These are phyloP conservation scores for Merluccius polli DNA, from an alignment of 2,797 vertebrate species.

Conservation along the genomic window DNA sequence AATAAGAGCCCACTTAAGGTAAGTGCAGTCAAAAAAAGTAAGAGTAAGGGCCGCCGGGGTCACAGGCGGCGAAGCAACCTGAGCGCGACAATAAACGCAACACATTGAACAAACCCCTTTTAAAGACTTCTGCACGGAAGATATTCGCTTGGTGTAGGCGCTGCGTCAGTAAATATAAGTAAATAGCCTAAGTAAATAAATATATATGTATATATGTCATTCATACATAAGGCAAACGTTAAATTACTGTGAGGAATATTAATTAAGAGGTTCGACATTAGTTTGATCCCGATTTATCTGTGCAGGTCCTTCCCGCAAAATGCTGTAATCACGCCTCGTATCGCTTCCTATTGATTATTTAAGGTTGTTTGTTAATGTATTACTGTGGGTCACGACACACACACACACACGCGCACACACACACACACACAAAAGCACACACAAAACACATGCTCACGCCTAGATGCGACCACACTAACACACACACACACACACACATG, in stretches of 20 bases:
- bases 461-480: constrained; percentile 6
- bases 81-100: not conserved
- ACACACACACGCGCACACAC: not conserved
- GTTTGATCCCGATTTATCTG: constrained; percentile 36
- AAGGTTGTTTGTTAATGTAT: constrained; percentile 5
- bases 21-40: not conserved
- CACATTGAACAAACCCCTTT: not conserved
- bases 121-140: not conserved
- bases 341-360: not conserved
- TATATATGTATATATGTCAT: not conserved
- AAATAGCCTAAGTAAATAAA: not conserved
- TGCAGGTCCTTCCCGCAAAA: not conserved
- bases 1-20: not conserved
- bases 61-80: not conserved
- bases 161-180: no score
- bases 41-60: not conserved
- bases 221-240: not conserved
- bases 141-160: not conserved
- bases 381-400: not conserved
- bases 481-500: not conserved
- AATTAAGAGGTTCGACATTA: constrained; percentile 7
- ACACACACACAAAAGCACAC: not conserved
- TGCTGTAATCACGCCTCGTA: constrained; percentile 12
- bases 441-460: not conserved
- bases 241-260: constrained; percentile 1